Conservation (phyloP, 2,797 vertebrate genomes). For the Micrastur ruficollis region DNA sequence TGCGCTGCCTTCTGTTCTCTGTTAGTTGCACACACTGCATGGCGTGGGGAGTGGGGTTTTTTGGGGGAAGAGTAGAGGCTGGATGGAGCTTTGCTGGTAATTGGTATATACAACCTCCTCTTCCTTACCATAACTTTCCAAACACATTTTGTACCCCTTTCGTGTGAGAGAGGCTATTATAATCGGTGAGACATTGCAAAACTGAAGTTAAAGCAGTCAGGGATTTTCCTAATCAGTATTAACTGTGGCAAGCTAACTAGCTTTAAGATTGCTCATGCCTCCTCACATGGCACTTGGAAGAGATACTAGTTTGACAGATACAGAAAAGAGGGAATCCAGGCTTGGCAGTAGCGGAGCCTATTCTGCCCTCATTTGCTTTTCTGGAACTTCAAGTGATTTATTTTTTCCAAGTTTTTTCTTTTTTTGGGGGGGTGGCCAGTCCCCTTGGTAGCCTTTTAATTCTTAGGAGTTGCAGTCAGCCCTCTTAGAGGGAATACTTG, state of each 20-base stretch:
- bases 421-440: not conserved
- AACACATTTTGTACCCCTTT: not conserved
- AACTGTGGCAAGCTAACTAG: not conserved
- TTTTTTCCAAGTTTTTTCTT: not conserved
- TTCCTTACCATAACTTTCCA: not conserved
- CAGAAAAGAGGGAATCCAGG: not conserved
- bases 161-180: not conserved
- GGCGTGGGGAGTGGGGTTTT: not conserved
- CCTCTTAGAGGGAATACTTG: not conserved
- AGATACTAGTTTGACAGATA: not conserved
- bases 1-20: not conserved
- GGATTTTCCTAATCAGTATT: not conserved
- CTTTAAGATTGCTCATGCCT: not conserved
- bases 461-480: not conserved
- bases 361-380: not conserved
- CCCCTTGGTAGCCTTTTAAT: not conserved
- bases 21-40: fast-evolving
- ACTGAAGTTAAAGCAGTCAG: not conserved
- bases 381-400: not conserved
- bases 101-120: not conserved
- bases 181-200: not conserved
- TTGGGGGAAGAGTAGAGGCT: not conserved
- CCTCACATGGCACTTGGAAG: not conserved
- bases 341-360: not conserved
- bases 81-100: not conserved